Percentiles rank a stretch among this genome's conserved stretches.
Conservation (phyloP, 2,797 vertebrate species). For the Ibycter americanus region DNA sequence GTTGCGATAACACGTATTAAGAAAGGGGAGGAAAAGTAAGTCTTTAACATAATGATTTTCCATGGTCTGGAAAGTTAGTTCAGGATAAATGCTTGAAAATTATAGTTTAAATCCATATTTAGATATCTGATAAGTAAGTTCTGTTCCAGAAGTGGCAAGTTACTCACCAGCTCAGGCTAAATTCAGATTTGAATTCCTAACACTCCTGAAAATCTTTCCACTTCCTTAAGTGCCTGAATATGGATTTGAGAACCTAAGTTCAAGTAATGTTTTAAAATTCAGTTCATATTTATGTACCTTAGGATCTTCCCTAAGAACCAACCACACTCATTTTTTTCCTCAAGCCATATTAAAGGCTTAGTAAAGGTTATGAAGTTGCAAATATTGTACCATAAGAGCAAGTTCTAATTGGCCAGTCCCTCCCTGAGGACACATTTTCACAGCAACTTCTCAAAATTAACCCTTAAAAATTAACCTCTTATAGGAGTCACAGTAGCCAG, state of each 20-base stretch:
- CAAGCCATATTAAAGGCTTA: background rate
- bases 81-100: background rate
- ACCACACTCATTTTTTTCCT: background rate
- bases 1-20: background rate
- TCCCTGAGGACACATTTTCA: slow-evolving; percentile 32
- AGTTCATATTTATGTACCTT: background rate
- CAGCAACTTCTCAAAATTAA: slow-evolving; percentile 34
- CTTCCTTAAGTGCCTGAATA: background rate
- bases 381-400: background rate
- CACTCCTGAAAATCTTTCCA: background rate
- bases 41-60: background rate
- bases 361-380: slow-evolving; percentile 30
- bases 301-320: background rate
- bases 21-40: background rate
- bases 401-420: background rate
- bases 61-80: background rate
- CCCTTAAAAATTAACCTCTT: slow-evolving; percentile 35
- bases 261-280: slow-evolving; percentile 16
- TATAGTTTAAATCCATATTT: background rate
- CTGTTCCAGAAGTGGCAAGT: background rate
- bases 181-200: background rate
- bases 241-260: background rate
- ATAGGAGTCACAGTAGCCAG: background rate
- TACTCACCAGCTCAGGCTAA: background rate
- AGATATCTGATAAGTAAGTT: background rate